Evolutionary conservation across 2,888 invertebrate genomes (phyloP), one percentile per base, ranked within the genome.

Genomic region (Archips xylosteana): DNA sequence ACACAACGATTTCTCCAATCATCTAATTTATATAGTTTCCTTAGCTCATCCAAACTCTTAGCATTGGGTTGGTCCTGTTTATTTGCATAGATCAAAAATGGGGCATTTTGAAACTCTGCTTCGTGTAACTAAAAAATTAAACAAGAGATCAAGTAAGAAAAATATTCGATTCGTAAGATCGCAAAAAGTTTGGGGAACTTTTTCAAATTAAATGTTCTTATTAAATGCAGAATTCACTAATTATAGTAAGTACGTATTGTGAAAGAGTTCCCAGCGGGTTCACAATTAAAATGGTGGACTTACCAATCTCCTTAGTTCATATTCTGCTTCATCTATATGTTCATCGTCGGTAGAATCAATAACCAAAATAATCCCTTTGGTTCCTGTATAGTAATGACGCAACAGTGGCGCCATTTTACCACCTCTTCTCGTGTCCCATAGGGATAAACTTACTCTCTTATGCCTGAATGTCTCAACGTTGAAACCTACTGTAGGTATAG

Each of bases 31-130:
- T 49, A 70, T 57, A 54, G 63, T 39, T 57, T 60, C 45, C 32
- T 42, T 8, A 70, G 32, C 8, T 51, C 51, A 9, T 51, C 62
- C 62, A 42, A 34, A 15, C 63, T 63, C 63, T 42, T 63, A 2
- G 51, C 45, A 45, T 45, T 54, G 32, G 42, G 42, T 36, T 5
- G 45, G 12, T 63, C 70, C 45, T 63, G 62, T 45, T 70, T 63
- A 45, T 63, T 70, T 45, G 70, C 70, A 54, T 70, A 70, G 49
- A 63, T 63, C 57, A 70, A 34, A 34, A 70, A 63, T 63, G 54
- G 63, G 10, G 34, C 42, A 34, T 54, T 63, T 45, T 32, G 39
- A 1, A 62, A 62, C 23, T 51, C 66, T 3, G 54, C 62, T 54
- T 60, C 60, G 5, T 34, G 34, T 54, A 70, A 63, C 54, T 70